Evolutionary conservation across 1,140 invertebrate genomes (phyloP).

Genomic region (Hyles euphorbiae): DNA sequence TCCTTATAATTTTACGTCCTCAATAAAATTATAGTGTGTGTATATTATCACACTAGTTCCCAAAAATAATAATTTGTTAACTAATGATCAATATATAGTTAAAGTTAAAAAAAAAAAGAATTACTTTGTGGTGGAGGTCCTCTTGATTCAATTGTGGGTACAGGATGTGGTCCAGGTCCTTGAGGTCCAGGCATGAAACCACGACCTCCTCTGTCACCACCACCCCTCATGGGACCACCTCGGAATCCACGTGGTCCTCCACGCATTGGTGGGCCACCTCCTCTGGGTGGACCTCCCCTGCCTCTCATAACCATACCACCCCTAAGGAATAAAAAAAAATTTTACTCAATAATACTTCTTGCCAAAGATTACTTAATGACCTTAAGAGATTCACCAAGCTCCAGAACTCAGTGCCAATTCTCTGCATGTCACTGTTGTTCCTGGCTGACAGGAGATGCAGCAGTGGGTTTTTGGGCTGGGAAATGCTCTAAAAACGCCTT

Average conservation of each 20-base stretch:
- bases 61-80: too few species aligned
- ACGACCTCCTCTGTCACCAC: conserved; percentile 51
- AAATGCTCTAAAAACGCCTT: too few species aligned
- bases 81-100: too few species aligned
- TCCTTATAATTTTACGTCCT: too few species aligned
- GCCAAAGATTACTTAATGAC: too few species aligned
- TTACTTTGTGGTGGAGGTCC: conserved; percentile 58
- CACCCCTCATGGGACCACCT: conserved; percentile 56
- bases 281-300: conserved; percentile 49
- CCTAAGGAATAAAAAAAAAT: conserved; percentile 19
- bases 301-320: conserved; percentile 59
- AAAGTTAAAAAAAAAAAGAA: conserved; percentile 2
- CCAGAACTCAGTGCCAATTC: too few species aligned
- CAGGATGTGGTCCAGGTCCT: conserved; percentile 69
- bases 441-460: too few species aligned
- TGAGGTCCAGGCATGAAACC: conserved; percentile 62
- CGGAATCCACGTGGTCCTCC: conserved; percentile 56
- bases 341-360: neutral
- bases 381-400: too few species aligned
- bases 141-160: conserved; percentile 69
- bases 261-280: conserved; percentile 40
- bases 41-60: too few species aligned
- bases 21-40: too few species aligned
- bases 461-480: too few species aligned
- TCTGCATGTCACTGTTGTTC: too few species aligned